Evolutionary conservation across 2,113 vertebrate genomes (phyloP).

Genomic region (Mustela lutreola): DNA sequence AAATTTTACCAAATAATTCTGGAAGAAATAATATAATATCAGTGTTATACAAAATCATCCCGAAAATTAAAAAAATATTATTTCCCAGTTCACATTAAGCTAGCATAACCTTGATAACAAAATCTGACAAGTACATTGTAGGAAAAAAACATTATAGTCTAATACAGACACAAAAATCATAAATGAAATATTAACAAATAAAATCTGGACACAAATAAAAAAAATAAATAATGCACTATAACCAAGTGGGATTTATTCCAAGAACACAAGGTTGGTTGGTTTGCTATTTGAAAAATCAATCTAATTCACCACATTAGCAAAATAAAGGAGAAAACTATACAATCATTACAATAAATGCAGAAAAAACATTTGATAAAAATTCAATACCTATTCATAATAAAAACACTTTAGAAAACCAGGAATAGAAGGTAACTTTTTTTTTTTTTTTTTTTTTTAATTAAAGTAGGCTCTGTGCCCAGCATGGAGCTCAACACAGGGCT

Average conservation of each 20-base stretch:
- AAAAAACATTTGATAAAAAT: neutral
- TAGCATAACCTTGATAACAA: neutral
- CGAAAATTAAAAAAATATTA: neutral
- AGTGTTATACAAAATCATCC: neutral
- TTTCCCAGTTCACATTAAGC: neutral
- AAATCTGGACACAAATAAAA: neutral
- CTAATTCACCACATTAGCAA: neutral
- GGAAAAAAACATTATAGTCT: neutral
- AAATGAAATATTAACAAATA: neutral
- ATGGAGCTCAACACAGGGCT: neutral
- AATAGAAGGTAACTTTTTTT: neutral
- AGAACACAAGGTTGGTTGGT: neutral
- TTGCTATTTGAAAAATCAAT: slow-evolving; percentile 1
- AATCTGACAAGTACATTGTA: neutral
- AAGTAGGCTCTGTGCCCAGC: neutral
- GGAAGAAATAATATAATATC: neutral
- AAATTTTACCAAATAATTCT: neutral
- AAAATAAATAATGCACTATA: neutral
- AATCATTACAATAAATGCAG: neutral
- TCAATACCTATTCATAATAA: neutral
- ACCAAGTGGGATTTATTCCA: neutral
- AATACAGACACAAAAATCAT: neutral
- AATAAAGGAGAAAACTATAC: neutral
- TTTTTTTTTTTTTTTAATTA: neutral
- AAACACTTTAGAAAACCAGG: neutral